phyloP scores from a whole-genome alignment of 92 coral and sea anemone species.

The Pocillopora meandrina region DNA sequence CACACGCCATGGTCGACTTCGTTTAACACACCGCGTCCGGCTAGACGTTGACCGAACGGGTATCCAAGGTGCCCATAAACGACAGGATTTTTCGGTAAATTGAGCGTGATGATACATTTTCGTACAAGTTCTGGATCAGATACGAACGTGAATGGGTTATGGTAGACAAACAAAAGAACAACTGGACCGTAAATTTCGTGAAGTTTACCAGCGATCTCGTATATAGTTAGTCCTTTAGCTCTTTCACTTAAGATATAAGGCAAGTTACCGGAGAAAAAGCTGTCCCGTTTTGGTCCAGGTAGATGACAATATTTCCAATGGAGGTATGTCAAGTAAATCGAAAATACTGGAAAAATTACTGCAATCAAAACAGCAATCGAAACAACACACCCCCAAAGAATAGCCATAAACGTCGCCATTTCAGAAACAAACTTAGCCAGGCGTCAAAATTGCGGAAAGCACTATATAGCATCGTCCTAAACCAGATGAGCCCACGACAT shows the following conservation, averaged over 20 bases:
- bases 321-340: constrained; percentile 32
- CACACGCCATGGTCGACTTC: constrained; percentile 73
- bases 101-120: constrained; percentile 54
- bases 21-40: constrained; percentile 66
- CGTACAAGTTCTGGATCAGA: constrained; percentile 60
- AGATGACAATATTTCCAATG: constrained; percentile 41
- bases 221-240: not conserved
- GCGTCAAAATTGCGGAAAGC: not conserved
- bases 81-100: constrained; percentile 58
- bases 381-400: not conserved
- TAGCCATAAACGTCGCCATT: constrained; percentile 9
- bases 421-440: not conserved
- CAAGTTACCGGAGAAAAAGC: constrained; percentile 42
- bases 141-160: constrained; percentile 37
- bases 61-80: constrained; percentile 44
- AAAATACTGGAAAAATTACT: not conserved
- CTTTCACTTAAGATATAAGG: constrained; percentile 24
- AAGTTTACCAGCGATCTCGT: not conserved
- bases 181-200: constrained; percentile 42
- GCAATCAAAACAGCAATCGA: constrained; percentile 1
- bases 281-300: constrained; percentile 52
- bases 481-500: too few relatives aligned
- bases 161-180: constrained; percentile 57
- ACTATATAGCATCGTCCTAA: too few relatives aligned
- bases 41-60: constrained; percentile 66